Percentiles rank a stretch among this genome's conserved stretches.
Conservation (phyloP, 1,140 invertebrate species). For the Cryptotermes secundus region DNA sequence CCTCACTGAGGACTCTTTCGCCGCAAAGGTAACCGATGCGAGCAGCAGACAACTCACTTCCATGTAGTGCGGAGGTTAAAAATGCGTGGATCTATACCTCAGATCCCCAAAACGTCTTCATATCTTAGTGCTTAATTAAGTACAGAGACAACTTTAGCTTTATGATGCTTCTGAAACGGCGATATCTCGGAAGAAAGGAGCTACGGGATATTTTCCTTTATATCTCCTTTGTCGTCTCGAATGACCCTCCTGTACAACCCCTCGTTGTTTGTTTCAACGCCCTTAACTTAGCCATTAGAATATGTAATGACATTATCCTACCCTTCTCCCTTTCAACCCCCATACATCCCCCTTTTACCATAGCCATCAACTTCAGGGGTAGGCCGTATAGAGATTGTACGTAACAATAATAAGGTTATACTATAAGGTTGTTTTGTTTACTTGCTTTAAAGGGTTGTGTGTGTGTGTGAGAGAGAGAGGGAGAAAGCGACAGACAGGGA, state of each 20-base stretch:
- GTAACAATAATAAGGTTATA: not conserved
- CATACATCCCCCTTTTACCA: not conserved
- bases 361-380: conserved; percentile 11
- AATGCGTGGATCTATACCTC: too few species aligned
- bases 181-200: too few species aligned
- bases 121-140: too few species aligned
- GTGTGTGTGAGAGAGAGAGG: too few species aligned
- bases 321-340: not conserved
- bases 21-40: too few species aligned
- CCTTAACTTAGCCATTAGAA: conserved; percentile 19
- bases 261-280: not conserved
- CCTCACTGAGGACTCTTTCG: too few species aligned
- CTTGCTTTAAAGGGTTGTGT: not conserved
- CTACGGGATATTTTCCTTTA: not conserved
- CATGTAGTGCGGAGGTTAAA: too few species aligned
- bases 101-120: too few species aligned
- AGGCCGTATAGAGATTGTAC: not conserved
- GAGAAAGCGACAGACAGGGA: too few species aligned
- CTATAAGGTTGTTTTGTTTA: conserved; percentile 7
- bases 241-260: not conserved
- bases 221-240: not conserved
- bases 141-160: too few species aligned
- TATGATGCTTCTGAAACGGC: too few species aligned
- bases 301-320: conserved; percentile 9
- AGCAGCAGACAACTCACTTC: too few species aligned